Base-by-base conservation (phyloP, 2,797 vertebrate genomes). In the Trematomus bernacchii region DNA sequence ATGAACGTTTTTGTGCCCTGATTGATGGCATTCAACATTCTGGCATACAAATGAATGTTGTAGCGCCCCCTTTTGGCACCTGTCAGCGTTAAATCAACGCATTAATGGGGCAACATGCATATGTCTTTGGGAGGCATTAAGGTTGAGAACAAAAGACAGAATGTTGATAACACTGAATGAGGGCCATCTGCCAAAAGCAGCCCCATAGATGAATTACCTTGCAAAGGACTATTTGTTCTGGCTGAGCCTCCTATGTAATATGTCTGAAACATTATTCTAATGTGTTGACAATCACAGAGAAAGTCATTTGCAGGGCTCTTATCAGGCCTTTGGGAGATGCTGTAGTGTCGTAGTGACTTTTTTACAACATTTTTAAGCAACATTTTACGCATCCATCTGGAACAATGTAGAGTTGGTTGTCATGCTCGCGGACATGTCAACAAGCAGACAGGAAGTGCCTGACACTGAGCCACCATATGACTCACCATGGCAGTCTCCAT, bases 41-140 rank as follows among this genome's bases (percentile, higher is more conserved):
- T 30, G 21, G 23, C 48, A 76, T 69, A 64, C 48, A 81, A 73
- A 71, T 12, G 79, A 67, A 71, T 57, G 65, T 43, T 42, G n/a
- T 58, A 53, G 50, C 14, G 13, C 40, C 73, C 48, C 51, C 21
- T 54, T 59, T 73, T 62, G 66, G 67, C 11, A 42, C 18, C 18
- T 66, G 16, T 40, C 30, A 30, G 47, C 47, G 6, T 60, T 13
- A 65, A 30, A 21, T 16, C n/a, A 3, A 33, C 63, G n/a, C 3
- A 10, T 59, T 30, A 65, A 50, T 47, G 21, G 7, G 66, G 37
- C 19, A 62, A 71, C 50, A 64, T 44, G 21, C 10, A 64, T 27
- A 65, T 58, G 58, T 14, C 33, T 50, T 23, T 58, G 30, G 44
- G 50, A 55, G 14, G 4, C 11, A n/a, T 51, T 69, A 15, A 40